A percentile compares a stretch with the other conserved stretches of the same genome.
These are phyloP conservation scores for Diarsia mendica DNA, from an alignment of 2,888 invertebrate species.

Conservation along the genomic window DNA sequence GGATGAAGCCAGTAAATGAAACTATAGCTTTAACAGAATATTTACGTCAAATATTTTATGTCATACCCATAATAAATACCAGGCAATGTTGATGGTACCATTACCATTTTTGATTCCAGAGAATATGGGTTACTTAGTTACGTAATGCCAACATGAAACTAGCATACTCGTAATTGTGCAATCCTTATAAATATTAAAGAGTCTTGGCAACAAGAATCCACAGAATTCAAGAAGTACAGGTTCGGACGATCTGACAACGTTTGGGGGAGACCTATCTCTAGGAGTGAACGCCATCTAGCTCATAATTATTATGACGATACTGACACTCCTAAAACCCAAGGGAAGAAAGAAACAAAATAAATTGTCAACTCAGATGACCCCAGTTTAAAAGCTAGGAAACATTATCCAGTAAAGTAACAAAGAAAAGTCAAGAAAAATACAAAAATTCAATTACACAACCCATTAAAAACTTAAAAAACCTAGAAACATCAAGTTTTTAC, in stretches of 20 bases:
- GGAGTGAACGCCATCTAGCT: not conserved
- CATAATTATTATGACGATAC: not conserved
- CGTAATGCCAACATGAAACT: not conserved
- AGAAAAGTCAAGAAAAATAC: not conserved
- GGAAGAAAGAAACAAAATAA: not conserved
- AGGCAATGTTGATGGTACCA: not conserved
- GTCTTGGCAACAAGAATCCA: not conserved
- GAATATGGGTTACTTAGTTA: not conserved
- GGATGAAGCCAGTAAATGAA: not conserved
- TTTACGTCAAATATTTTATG: not conserved
- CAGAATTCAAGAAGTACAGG: not conserved
- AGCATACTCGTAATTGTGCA: not conserved
- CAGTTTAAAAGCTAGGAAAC: not conserved
- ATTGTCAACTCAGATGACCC: not conserved
- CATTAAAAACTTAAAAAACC: constrained; percentile 36
- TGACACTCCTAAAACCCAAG: not conserved
- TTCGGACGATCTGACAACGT: not conserved
- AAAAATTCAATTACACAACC: constrained; percentile 38
- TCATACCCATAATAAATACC: not conserved
- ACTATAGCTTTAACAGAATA: not conserved
- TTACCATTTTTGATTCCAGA: not conserved
- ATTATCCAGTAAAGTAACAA: constrained; percentile 1
- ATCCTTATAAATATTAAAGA: not conserved
- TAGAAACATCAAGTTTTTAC: constrained; percentile 37
- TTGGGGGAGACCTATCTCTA: not conserved